Evolutionary conservation across 2,113 vertebrate genomes (phyloP), one percentile per base, ranked within the genome.

Genomic region (Proterorhinus semilunaris): DNA sequence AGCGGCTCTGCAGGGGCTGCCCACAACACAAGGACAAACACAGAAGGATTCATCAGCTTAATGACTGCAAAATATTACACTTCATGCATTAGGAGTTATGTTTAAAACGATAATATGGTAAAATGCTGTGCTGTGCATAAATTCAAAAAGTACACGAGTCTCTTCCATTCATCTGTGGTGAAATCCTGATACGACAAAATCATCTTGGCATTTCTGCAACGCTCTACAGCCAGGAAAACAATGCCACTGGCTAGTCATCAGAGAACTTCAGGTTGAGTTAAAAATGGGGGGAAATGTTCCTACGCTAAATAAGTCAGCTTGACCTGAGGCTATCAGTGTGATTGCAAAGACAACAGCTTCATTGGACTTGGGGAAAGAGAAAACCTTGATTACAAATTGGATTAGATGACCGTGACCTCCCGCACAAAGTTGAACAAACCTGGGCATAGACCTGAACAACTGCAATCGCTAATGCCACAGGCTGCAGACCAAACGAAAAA

Each of bases 1-100:
- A 99, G 92, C 74, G 97, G 97, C 91, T 99, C 97, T 83, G 93
- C 94, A 76, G 96, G 96, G 83, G 95, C 97, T 98, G 55, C 61
- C 65, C 67, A 51, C 49, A 15, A 7, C 5, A 80, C 65, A 80
- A 70, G 50, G 76, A 76, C 71, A 85, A 84, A 71, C 46, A 77
- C 21, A 73, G 21, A 74, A 11, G 55, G 46, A 79, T 80, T 71
- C 77, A 76, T 74, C 71, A 71, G 76, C 7, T 48, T 65, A 68
- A 69, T 5, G 73, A 62, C 54, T 15, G 46, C 70, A 48, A 62
- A 69, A 80, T 50, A 15, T 46, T 1, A 64, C 69, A 74, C 68
- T 70, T 76, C 62, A 77, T 67, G 71, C 72, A 69, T 69, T 50
- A 55, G 13, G 45, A 74, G 67, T 70, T 58, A 67, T 16, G 55